Evolutionary conservation across 1,140 invertebrate genomes (phyloP), one percentile per base, ranked within the genome.

Genomic region (Phymastichus coffea): DNA sequence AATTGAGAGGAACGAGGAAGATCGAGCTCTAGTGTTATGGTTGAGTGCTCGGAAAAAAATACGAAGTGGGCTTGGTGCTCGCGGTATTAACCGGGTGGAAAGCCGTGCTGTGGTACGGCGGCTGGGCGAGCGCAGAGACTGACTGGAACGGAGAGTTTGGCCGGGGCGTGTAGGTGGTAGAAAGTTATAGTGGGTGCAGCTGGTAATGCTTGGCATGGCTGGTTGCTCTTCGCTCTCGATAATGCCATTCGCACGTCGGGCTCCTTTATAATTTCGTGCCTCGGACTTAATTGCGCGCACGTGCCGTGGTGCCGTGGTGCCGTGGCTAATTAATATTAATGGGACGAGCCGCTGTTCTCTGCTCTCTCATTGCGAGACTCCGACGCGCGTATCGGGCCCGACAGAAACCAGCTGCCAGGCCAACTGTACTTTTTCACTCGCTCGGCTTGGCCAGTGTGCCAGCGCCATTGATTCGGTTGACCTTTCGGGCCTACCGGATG

Each of bases 341-440:
- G 17, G 20, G 14, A 30, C 10, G n/a, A n/a, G n/a, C n/a, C n/a
- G n/a, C n/a, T n/a, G n/a, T n/a, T n/a, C n/a, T n/a, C n/a, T n/a
- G n/a, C 19, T 22, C 14, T 19, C 41, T 26, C 9, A 10, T 44
- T 25, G 48, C 22, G 20, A 51, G 9, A 51, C 23, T 7, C 12
- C 15, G 35, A 35, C 28, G 19, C 25, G 14, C 20, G 8, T 17
- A n/a, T 26, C 10, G 15, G 17, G 6, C 15, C 46, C n/a, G 15
- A n/a, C 44, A 26, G 23, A 26, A 30, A 47, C 25, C 26, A 23
- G 20, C 41, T 14, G 23, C 55, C 57, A 26, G 28, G 26, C 25
- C 23, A 58, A 59, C 25, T 43, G 41, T 35, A 59, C 23, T 47
- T 51, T 46, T 62, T 33, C 26, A 57, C 28, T 51, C 26, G 37